Percentiles rank a stretch among this genome's conserved stretches.
phyloP scores from a whole-genome alignment of 2,888 invertebrate species.

The Acrobasis repandana region DNA sequence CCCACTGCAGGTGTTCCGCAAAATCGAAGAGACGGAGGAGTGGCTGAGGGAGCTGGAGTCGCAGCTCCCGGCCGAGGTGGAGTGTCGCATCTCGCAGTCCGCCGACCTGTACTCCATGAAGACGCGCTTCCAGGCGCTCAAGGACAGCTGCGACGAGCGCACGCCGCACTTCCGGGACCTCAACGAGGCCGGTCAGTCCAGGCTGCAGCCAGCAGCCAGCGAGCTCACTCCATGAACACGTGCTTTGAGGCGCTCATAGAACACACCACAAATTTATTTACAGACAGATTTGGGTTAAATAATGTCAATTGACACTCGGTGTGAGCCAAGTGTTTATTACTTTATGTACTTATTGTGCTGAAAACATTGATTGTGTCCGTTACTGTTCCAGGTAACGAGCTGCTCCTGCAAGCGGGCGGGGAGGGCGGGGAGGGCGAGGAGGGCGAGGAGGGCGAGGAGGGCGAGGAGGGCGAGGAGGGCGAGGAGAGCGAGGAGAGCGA shows the following conservation, averaged over 20 bases:
- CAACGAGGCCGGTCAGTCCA: constrained; percentile 84
- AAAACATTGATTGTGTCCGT: too few species aligned
- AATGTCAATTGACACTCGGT: too few species aligned
- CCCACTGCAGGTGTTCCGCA: constrained; percentile 4
- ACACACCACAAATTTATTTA: too few species aligned
- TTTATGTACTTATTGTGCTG: too few species aligned
- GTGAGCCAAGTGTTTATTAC: too few species aligned
- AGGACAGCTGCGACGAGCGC: constrained; percentile 87
- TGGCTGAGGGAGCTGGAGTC: constrained; percentile 86
- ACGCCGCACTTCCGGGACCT: constrained; percentile 86
- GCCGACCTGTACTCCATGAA: constrained; percentile 88
- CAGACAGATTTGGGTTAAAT: too few species aligned
- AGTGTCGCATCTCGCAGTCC: constrained; percentile 84
- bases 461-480: constrained; percentile 68
- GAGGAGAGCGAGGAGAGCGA: constrained; percentile 15
- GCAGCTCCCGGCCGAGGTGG: constrained; percentile 83
- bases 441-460: neutral
- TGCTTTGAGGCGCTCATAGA: too few species aligned
- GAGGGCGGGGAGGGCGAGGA: neutral
- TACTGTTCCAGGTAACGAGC: constrained; percentile 83
- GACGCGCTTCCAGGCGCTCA: constrained; percentile 86
- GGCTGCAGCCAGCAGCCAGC: neutral
- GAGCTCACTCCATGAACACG: neutral
- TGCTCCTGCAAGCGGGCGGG: constrained; percentile 62
- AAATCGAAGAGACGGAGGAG: constrained; percentile 53